Conservation (phyloP, 2,888 invertebrate species). For the Frankliniella fusca region DNA sequence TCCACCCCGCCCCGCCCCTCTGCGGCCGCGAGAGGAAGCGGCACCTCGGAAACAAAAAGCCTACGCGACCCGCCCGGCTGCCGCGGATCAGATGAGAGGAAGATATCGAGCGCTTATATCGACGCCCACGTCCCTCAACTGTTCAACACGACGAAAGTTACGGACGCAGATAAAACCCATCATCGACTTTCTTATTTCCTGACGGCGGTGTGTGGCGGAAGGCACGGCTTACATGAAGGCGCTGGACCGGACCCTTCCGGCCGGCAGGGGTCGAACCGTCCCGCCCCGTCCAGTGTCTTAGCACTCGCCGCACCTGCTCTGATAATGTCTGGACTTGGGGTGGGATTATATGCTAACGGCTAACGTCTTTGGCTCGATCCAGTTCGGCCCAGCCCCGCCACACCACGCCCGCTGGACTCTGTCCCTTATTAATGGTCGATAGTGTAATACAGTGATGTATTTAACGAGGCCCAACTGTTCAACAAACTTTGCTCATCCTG, state of each 20-base stretch:
- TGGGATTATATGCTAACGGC: no score
- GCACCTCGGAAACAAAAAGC: no score
- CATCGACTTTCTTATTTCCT: no score
- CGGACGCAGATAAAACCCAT: no score
- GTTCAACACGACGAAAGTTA: no score
- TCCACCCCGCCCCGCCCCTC: no score
- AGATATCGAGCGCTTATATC: not conserved
- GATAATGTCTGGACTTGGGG: no score
- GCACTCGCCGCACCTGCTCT: no score
- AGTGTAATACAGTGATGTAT: constrained; percentile 16
- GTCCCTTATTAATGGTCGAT: not conserved
- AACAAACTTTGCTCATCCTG: constrained; percentile 20
- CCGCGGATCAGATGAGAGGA: not conserved
- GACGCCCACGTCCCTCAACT: not conserved
- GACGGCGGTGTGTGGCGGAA: not conserved
- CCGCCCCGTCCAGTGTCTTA: no score
- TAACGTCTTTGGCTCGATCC: no score
- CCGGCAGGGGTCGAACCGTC: no score
- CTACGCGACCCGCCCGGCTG: not conserved
- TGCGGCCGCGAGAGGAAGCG: no score
- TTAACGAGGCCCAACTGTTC: not conserved
- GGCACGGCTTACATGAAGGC: not conserved
- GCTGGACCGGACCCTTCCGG: not conserved
- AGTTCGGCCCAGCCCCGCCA: not conserved
- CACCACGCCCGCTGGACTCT: not conserved